Base-by-base conservation (phyloP, 2,797 vertebrate genomes). In the Hippopotamyrus pictus region DNA sequence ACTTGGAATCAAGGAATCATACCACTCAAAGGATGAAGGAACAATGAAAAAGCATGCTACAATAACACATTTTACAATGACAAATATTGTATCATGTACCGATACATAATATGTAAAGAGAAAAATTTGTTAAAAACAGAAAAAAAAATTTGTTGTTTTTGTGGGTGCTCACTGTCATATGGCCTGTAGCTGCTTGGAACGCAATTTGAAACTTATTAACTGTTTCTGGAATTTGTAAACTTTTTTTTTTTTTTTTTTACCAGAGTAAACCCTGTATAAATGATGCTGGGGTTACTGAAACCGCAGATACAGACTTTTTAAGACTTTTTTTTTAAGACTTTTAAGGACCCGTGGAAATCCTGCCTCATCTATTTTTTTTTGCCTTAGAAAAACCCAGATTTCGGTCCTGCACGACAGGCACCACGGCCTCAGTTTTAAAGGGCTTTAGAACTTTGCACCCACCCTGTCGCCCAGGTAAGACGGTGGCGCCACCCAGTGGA, bases 391-490 rank as follows among this genome's bases (percentile, higher is more conserved):
- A 29, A 12, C 17, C 25, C 25, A 73, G 4, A 37, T 73, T 73
- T 37, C 37, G 65, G 65, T 73, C 29, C 29, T 73, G 29, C 65
- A 73, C 37, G 29, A 37, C 29, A 73, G 29, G 65, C 29, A n/a
- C 12, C 33, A 37, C 17, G 29, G 29, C 3, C 37, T n/a, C 17
- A 44, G 73, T 79, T 41, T 76, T 76, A 5, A 7, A 83, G 79
- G 3, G 17, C 22, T 48, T 44, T 2, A 25, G 44, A 84, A 50
- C n/a, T 84, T 14, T 25, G 37, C 3, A 89, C 91, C 96, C 94
- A 99, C 98, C 95, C 96, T 96, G 92, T 99, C 95, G 91, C 97
- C 97, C 89, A 98, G 92, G 94, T 98, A 99, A 87, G 97, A 93
- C 0, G 92, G 90, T 50, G 98, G 97, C 88, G 98, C 97, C 25